Evolutionary conservation across 2,888 invertebrate species (phyloP).

Genomic region (Rugalucina vietnamica): DNA sequence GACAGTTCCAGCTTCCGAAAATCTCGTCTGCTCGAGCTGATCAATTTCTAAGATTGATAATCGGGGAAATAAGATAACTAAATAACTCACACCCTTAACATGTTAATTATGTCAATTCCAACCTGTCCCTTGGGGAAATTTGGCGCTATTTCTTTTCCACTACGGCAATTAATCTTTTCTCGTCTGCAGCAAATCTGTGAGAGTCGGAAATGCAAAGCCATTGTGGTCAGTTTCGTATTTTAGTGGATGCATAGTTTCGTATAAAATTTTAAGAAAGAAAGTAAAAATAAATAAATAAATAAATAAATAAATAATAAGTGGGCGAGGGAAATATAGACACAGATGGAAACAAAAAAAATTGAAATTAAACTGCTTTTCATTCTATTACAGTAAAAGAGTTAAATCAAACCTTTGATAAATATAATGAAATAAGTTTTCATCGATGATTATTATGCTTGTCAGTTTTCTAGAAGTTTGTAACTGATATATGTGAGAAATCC

Average conservation of each 20-base stretch:
- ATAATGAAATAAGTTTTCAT: too few species aligned
- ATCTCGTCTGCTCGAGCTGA: background rate
- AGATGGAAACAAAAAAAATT: too few species aligned
- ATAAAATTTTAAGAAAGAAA: slow-evolving; percentile 11
- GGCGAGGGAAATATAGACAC: slow-evolving; percentile 9
- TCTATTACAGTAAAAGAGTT: too few species aligned
- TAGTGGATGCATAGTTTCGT: slow-evolving; percentile 13
- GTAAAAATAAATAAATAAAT: slow-evolving; percentile 8
- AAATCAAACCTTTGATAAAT: too few species aligned
- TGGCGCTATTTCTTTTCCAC: slow-evolving; percentile 54
- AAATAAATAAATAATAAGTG: slow-evolving; percentile 6
- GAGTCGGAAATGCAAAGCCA: slow-evolving; percentile 41
- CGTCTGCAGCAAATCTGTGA: slow-evolving; percentile 31
- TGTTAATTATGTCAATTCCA: slow-evolving; percentile 50
- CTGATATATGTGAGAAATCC: background rate
- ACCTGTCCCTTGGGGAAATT: slow-evolving; percentile 49
- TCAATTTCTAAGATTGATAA: slow-evolving; percentile 10
- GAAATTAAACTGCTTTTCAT: too few species aligned
- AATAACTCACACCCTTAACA: slow-evolving; percentile 51
- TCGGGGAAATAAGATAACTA: slow-evolving; percentile 50
- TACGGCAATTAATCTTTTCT: slow-evolving; percentile 41
- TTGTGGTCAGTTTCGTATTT: slow-evolving; percentile 52
- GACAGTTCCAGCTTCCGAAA: slow-evolving; percentile 21
- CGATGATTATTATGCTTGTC: too few species aligned
- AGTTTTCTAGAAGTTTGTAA: too few species aligned